Evolutionary conservation across 2,797 vertebrate genomes (phyloP).

Genomic region (Orestias chungarensis): DNA sequence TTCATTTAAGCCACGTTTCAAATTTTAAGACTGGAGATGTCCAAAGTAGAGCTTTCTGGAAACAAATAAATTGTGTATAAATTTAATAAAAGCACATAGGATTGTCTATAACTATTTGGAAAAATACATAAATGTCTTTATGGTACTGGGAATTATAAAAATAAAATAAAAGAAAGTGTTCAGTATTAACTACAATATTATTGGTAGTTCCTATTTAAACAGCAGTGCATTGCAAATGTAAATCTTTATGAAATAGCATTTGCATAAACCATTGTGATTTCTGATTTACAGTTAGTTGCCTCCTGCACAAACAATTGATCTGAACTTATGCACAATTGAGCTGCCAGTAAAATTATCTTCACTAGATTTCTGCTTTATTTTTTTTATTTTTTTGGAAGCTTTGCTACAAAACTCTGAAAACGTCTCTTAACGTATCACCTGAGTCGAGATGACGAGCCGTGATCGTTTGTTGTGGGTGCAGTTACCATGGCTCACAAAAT

Average conservation of each 20-base stretch:
- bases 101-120: too few relatives aligned
- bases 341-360: neutral
- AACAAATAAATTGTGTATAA: too few relatives aligned
- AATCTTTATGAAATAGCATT: neutral
- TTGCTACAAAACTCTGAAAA: neutral
- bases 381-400: neutral
- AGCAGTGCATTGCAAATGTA: too few relatives aligned
- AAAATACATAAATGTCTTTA: too few relatives aligned
- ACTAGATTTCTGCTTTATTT: neutral
- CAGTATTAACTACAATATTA: too few relatives aligned
- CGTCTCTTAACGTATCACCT: neutral
- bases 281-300: neutral
- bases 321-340: neutral
- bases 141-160: too few relatives aligned
- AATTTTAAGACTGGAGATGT: too few relatives aligned
- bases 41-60: too few relatives aligned
- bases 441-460: constrained; percentile 17
- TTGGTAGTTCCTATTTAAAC: too few relatives aligned
- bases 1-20: too few relatives aligned
- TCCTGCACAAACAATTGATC: neutral
- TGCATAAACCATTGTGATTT: neutral
- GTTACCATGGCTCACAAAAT: constrained; percentile 1
- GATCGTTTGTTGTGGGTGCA: constrained; percentile 33
- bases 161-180: too few relatives aligned
- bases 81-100: too few relatives aligned